Conservation (phyloP, 2,797 vertebrate species). For the Trachops cirrhosus region DNA sequence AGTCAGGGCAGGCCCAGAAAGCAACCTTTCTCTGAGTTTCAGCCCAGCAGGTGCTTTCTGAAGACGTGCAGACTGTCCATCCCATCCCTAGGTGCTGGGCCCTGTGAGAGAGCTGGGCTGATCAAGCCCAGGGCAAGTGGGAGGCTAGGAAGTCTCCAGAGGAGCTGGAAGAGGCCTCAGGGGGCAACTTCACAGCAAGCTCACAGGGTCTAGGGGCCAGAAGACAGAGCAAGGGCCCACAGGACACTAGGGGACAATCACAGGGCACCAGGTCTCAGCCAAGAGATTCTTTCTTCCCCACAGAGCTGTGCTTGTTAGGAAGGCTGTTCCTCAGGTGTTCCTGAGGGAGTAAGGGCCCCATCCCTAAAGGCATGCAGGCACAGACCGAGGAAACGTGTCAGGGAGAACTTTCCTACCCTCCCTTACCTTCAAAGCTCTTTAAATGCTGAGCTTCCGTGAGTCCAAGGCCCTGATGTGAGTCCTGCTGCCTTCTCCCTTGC, state of each 20-base stretch:
- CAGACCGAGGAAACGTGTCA: background rate
- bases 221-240: background rate
- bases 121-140: background rate
- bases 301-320: background rate
- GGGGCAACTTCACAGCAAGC: background rate
- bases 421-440: background rate
- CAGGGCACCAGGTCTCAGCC: background rate
- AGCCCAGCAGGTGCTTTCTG: background rate
- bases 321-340: background rate
- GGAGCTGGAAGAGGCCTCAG: background rate
- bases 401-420: background rate
- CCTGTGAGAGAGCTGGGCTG: background rate
- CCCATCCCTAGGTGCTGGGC: background rate
- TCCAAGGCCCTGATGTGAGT: background rate
- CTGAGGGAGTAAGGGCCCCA: background rate
- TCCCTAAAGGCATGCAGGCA: background rate
- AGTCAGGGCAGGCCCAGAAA: background rate
- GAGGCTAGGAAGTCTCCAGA: background rate
- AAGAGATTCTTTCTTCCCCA: background rate
- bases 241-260: background rate
- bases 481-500: background rate
- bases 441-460: background rate
- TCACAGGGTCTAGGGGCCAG: background rate
- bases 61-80: background rate
- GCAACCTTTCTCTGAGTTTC: background rate